Evolutionary conservation across 2,888 invertebrate genomes (phyloP), one percentile per base, ranked within the genome.

Genomic region (Brachypalpus laphriformis): DNA sequence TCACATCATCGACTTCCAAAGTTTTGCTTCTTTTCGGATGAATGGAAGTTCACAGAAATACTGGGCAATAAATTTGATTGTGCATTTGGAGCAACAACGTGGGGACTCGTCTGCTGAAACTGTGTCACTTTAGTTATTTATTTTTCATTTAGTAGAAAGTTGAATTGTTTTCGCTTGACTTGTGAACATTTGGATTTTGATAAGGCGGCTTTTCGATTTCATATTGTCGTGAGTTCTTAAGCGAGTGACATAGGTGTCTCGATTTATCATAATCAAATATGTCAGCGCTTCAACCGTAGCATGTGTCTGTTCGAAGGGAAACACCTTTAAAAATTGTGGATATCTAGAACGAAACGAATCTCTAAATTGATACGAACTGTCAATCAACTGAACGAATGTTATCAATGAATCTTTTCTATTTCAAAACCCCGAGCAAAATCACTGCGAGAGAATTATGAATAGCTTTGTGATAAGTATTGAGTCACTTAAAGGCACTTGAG

Each of bases 1-100:
- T 42, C 51, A 45, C 65, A 78, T 71, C 57, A 57, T 63, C 63
- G 78, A 71, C 16, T 51, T 49, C 0, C 1, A 57, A 76, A 40
- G 22, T 51, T 42, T 82, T 63, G n/a, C n/a, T 56, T 20, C 34
- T 51, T 51, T 37, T 7, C 28, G 37, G 42, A 40, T 51, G 31
- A 57, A 57, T 68, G 59, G 40, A 22, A 40, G 18, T 37, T 56
- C 47, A 45, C 42, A 61, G 49, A 68, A 81, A 81, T 74, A 14
- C 74, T 45, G 8, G n/a, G 75, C 68, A 70, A 81, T 75, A 75
- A 81, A 75, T 81, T 75, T 56, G 40, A 71, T 76, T 71, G 76
- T 22, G 25, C 75, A 81, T 51, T 75, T 54, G 61, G 14, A 51
- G 51, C 37, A 54, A n/a, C n/a, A n/a, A 71, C 47, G 49, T 76